Evolutionary conservation across 2,113 vertebrate genomes (phyloP), one percentile per base, ranked within the genome.

Genomic region (Hypocryptadius cinnamomeus): DNA sequence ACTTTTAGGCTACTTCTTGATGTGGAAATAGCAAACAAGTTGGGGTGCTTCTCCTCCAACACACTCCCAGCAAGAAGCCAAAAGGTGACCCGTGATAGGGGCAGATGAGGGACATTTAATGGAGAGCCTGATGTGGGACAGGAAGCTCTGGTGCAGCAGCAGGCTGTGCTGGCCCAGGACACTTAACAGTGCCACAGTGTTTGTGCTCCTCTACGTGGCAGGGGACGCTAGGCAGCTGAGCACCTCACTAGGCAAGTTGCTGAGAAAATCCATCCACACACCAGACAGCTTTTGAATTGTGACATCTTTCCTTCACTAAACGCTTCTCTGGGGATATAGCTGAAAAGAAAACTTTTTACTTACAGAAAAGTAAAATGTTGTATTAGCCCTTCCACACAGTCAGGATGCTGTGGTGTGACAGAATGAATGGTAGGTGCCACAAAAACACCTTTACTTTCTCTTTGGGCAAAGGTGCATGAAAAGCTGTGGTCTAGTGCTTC

Each of bases 391-490:
- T 13, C 37, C 50, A 56, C 35, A 42, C 23, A 10, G 0, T 22
- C 33, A 74, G 15, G 28, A n/a, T 63, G 54, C 28, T 66, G 8
- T 21, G 23, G 30, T 15, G 14, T 65, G 45, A 25, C 15, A 87
- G 73, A 81, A 50, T 30, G 42, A 87, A 85, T 12, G 30, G 15
- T 33, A 89, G 31, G 22, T 77, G 57, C 50, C 54, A 77, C 33
- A 54, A 70, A 56, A 93, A 27, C 15, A 64, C 35, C 74, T 92
- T 72, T 48, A 23, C 33, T 64, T 79, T 83, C 51, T 63, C 51
- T 76, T 82, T 89, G 82, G 60, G 79, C 53, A 92, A 69, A 93
- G 64, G 28, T 56, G 47, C 51, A 18, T 65, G 50, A 91, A 94
- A 76, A 94, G 51, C 66, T 94, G 79, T 69, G 65, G 28, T 95